Base-by-base conservation (phyloP, 2,113 vertebrate genomes). In the Candoia aspera region DNA sequence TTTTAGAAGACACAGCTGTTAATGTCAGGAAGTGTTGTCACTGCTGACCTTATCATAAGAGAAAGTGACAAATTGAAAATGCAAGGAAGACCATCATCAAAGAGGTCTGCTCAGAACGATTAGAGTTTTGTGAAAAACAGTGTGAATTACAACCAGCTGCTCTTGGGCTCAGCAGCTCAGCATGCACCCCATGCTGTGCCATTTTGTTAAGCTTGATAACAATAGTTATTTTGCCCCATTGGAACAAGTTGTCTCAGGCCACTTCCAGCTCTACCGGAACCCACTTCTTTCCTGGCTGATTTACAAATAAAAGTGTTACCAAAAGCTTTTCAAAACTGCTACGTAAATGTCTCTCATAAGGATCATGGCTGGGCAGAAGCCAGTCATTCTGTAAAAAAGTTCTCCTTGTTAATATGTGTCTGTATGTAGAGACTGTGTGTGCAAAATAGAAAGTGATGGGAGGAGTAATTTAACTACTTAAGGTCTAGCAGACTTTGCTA, bases 1-100 rank as follows among this genome's bases (percentile, higher is more conserved):
- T 98, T 98, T 98, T 98, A 98, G 98, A 98, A 98, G 98, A 97
- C 98, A 98, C 99, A 99, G 99, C 98, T 99, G 99, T 98, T 98
- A 98, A 98, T 98, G 98, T 98, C 98, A 98, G 98, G 98, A 98
- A 98, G 98, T 98, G 98, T 98, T 98, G 98, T 99, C 98, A 98
- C 97, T 90, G 92, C 96, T 98, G 98, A 98, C 98, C 98, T 98
- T 98, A 98, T 98, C 98, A 98, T 98, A 98, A 97, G 97, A 97
- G 97, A 98, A 98, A 97, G 97, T 98, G 98, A 98, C 98, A 98
- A 97, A 97, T 97, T 97, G 97, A 97, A 97, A 98, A 98, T 96
- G 97, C 97, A 96, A 97, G 97, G 96, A 98, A 98, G 98, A 97
- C 97, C 97, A 96, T 96, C 97, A 97, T 98, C 97, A 97, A 97